Percentiles rank a stretch among this genome's conserved stretches.
Evolutionary conservation across 2,113 vertebrate species (phyloP).

Genomic region (Corvus moneduloides): DNA sequence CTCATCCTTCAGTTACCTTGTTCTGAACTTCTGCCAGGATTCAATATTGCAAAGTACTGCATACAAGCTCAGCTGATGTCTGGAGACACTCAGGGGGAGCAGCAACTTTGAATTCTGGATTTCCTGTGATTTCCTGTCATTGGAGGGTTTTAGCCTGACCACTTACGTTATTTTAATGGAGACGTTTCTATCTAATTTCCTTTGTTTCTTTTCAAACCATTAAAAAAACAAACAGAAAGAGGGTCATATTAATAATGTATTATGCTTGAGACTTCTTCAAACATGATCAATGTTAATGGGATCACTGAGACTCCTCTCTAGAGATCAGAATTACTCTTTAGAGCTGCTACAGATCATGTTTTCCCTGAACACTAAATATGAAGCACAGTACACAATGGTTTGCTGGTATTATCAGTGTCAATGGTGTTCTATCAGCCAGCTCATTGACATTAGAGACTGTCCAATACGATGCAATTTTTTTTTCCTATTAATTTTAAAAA

Average conservation of each 20-base stretch:
- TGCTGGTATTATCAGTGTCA: neutral
- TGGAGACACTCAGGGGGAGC: neutral
- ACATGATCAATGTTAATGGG: constrained; percentile 49
- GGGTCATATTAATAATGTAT: constrained; percentile 42
- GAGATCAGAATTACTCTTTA: constrained; percentile 16
- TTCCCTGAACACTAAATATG: neutral
- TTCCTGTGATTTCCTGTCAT: constrained; percentile 60
- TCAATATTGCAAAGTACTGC: neutral
- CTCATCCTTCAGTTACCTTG: constrained; percentile 19
- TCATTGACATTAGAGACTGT: neutral
- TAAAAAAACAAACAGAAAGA: neutral
- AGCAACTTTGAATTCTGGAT: constrained; percentile 9
- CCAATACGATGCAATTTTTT: neutral
- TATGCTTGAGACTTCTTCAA: constrained; percentile 36
- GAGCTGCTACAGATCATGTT: constrained; percentile 8
- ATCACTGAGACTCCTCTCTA: constrained; percentile 40
- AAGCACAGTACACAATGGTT: neutral
- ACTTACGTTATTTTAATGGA: constrained; percentile 48
- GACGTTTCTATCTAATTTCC: constrained; percentile 44
- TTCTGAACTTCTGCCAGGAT: neutral
- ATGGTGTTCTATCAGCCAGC: neutral
- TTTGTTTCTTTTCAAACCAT: constrained; percentile 52
- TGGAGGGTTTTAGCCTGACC: constrained; percentile 17
- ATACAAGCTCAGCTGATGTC: neutral
- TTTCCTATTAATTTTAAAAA: neutral